Conservation (phyloP, 2,113 vertebrate genomes). For the Merops nubicus region DNA sequence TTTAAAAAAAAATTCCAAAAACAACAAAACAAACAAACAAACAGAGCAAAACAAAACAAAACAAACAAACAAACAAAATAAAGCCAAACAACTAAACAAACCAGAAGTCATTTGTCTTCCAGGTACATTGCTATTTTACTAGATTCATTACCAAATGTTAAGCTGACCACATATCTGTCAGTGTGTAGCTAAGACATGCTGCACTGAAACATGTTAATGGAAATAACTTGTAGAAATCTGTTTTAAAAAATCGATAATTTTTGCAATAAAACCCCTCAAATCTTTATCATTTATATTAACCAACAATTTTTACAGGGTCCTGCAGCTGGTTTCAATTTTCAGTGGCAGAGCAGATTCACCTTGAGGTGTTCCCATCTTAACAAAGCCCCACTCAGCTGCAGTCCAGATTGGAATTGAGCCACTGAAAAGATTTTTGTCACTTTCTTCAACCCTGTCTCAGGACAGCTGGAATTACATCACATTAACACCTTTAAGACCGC, state of each 20-base stretch:
- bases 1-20: neutral
- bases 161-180: neutral
- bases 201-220: neutral
- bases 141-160: neutral
- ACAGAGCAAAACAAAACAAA: too few relatives aligned
- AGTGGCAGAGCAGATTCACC: neutral
- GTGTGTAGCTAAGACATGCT: neutral
- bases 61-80: too few relatives aligned
- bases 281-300: neutral
- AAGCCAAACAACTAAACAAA: too few relatives aligned
- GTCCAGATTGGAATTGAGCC: neutral
- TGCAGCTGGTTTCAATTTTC: constrained; percentile 9
- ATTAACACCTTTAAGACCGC: constrained; percentile 33
- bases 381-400: neutral
- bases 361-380: neutral
- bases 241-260: neutral
- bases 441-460: neutral
- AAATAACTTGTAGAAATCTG: neutral
- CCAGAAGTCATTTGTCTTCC: neutral
- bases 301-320: neutral
- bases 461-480: constrained; percentile 43
- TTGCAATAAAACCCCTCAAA: neutral
- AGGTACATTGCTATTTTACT: neutral
- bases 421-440: neutral
- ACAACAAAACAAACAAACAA: too few relatives aligned